Evolutionary conservation across 2,888 invertebrate genomes (phyloP), one percentile per base, ranked within the genome.

Genomic region (Stenolophus ochropezus): DNA sequence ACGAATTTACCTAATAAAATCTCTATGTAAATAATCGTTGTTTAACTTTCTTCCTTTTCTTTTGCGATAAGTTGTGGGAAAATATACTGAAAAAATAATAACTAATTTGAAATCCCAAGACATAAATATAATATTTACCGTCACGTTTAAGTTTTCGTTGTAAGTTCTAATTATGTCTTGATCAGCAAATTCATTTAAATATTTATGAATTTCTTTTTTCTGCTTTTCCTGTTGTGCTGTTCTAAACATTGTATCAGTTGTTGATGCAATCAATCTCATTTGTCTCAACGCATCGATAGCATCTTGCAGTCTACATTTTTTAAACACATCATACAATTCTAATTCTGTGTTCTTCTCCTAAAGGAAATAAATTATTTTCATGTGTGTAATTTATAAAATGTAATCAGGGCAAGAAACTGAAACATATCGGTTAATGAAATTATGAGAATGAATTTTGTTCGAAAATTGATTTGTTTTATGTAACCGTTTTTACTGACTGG

Each of bases 231-330:
- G 89, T 65, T 85, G 85, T 20, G 84, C 81, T 6, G 88, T 82
- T 83, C 88, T 85, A 82, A 90, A 90, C 56, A 87, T 85, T 61
- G 85, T 84, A 77, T 89, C 88, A 0, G 89, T 88, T 23, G 89
- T 88, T 83, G 89, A 86, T 1, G 89, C 88, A 33, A 90, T 85
- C 49, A 87, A 89, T 81, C 87, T 87, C 42, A 90, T 83, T 79
- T 90, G 87, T 14, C 85, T 84, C 42, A 90, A 83, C 4, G 89
- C 89, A 4, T 88, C 86, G 61, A 91, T 85, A 0, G 89, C 86
- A 4, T 87, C 84, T 0, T 86, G 84, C 8, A 91, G 85, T 74
- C 86, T 86, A 2, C 89, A 84, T 65, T 89, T 87, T 56, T 86
- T 85, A 76, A 91, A 85, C 11, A 83, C 85, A 5, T 85, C 84